Evolutionary conservation across 1,140 invertebrate species (phyloP).

Genomic region (Neodiprion virginianus): DNA sequence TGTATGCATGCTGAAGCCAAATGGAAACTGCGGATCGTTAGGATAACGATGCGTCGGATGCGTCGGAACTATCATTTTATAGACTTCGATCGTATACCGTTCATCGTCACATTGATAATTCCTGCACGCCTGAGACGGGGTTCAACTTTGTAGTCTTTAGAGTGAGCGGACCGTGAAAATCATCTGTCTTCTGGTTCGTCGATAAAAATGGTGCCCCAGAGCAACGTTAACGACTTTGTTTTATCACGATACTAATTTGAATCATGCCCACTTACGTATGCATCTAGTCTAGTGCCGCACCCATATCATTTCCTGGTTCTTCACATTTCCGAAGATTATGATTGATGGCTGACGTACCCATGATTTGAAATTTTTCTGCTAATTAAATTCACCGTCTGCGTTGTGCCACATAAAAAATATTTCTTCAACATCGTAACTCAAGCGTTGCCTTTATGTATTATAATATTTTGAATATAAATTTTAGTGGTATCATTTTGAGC

Average conservation of each 20-base stretch:
- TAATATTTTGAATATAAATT: too few relatives aligned
- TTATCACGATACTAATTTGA: not conserved
- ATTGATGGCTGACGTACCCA: not conserved
- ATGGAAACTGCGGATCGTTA: constrained; percentile 1
- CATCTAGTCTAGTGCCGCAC: not conserved
- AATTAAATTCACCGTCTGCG: not conserved
- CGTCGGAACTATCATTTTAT: not conserved
- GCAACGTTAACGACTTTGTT: not conserved
- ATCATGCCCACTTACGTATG: not conserved
- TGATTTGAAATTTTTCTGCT: not conserved
- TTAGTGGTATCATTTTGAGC: too few relatives aligned
- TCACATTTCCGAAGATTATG: not conserved
- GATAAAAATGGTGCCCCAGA: not conserved
- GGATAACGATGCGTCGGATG: not conserved
- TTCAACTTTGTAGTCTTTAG: not conserved
- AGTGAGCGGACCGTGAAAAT: not conserved
- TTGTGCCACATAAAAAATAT: not conserved
- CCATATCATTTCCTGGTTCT: not conserved
- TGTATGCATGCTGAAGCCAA: not conserved
- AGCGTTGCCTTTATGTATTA: too few relatives aligned
- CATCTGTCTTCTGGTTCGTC: not conserved
- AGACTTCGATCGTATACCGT: not conserved
- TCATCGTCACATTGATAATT: not conserved
- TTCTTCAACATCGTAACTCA: too few relatives aligned
- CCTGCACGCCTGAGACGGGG: not conserved